Percentiles rank a stretch among this genome's conserved stretches.
Conservation (phyloP, 1,140 invertebrate genomes). For the Drosophila erecta region DNA sequence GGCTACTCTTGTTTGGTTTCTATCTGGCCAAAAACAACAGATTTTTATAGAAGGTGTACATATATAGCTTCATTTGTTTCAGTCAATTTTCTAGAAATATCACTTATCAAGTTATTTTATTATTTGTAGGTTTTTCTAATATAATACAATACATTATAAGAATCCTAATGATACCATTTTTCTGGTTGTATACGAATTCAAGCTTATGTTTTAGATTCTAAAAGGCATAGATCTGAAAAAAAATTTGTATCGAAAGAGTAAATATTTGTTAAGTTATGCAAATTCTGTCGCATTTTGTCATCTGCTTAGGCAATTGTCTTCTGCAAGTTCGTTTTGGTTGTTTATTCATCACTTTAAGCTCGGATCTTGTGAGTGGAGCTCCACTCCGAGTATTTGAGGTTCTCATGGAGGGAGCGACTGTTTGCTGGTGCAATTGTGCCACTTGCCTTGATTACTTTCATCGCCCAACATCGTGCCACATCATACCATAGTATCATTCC, state of each 20-base stretch:
- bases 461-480: slow-evolving; percentile 22
- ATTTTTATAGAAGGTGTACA: slow-evolving; percentile 11
- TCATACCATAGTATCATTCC: slow-evolving; percentile 10
- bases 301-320: not conserved
- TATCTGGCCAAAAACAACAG: slow-evolving; percentile 42
- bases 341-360: slow-evolving; percentile 33
- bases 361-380: slow-evolving; percentile 6
- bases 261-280: not conserved
- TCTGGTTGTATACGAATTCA: too few species aligned
- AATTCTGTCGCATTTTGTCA: not conserved
- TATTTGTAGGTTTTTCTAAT: too few species aligned
- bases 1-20: slow-evolving; percentile 33
- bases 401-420: slow-evolving; percentile 21
- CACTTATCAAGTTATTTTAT: not conserved
- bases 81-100: not conserved
- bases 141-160: too few species aligned
- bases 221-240: not conserved
- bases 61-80: slow-evolving; percentile 1
- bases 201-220: too few species aligned
- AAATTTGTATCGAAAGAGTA: not conserved
- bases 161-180: too few species aligned
- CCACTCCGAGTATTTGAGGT: slow-evolving; percentile 58
- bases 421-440: slow-evolving; percentile 39
- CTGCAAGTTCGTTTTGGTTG: not conserved
- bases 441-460: slow-evolving; percentile 70